Evolutionary conservation across 2,888 invertebrate species (phyloP), one percentile per base, ranked within the genome.

Genomic region (Seira ritae): DNA sequence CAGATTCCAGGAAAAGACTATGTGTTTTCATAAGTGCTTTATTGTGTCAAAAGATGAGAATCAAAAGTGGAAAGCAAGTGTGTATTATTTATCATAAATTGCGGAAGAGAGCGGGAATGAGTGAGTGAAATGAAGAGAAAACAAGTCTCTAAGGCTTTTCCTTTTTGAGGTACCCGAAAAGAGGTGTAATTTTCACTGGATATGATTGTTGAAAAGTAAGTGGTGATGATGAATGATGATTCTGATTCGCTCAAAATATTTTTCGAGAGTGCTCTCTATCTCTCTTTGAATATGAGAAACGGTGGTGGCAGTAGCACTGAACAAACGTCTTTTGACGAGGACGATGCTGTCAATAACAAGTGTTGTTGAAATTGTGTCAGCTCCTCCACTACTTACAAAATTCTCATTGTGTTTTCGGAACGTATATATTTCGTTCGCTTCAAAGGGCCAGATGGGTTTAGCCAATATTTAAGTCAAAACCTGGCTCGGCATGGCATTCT

Each of bases 281-380:
- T 31, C 31, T 4, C 31, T 31, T 31, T 31, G 8, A 31, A 31
- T 31, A 8, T 31, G 31, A 31, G 31, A 31, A 8, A 8, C 8
- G 8, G 31, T 8, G 8, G 31, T 31, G 31, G 31, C 31, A 8
- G 31, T 19, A 20, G 20, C 17, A 20, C 2, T 60, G 12, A 23
- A 24, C 10, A 66, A 62, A 20, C 62, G 55, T 62, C 19, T 20
- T 20, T 62, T 62, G 62, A 20, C 12, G n/a, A 6, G 8, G 62
- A 62, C n/a, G 62, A 62, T 20, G 62, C 62, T 50, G 50, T 50
- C 68, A 37, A 68, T 37, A 68, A 19, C 31, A 68, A 68, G 37
- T 24, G 37, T 37, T 17, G 68, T 37, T 68, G 37, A 68, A 66
- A 73, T 60, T 20, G 20, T 31, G 22, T 24, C 19, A 50, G 55